Percentiles rank a stretch among this genome's conserved stretches.
Conservation (phyloP, 2,888 invertebrate species). For the Phaedon cochleariae region DNA sequence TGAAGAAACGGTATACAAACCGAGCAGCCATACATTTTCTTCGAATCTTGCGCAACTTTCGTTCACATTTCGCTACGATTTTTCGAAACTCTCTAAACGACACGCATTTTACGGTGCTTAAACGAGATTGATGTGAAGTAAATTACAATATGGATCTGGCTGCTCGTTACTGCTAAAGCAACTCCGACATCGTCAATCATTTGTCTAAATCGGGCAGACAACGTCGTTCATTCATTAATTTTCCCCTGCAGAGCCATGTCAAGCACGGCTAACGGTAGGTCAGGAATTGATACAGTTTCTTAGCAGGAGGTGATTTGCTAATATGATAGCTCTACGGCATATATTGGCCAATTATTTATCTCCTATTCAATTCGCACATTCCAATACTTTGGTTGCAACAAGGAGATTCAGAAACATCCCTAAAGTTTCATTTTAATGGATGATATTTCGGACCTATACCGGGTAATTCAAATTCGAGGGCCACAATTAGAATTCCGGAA, state of each 20-base stretch:
- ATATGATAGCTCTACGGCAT: too few relatives aligned
- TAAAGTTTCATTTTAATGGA: too few relatives aligned
- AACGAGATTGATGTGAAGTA: constrained; percentile 34
- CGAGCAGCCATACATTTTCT: constrained; percentile 4
- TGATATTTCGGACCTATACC: too few relatives aligned
- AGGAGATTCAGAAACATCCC: too few relatives aligned
- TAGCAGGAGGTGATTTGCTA: background rate
- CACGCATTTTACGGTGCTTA: constrained; percentile 16
- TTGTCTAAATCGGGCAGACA: constrained; percentile 24
- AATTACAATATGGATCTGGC: constrained; percentile 35
- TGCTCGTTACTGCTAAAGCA: constrained; percentile 17
- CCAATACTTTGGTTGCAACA: too few relatives aligned
- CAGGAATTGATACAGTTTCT: background rate
- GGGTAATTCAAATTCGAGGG: too few relatives aligned
- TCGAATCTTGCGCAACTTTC: constrained; percentile 12
- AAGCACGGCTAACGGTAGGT: background rate
- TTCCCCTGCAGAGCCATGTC: background rate
- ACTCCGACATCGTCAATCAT: constrained; percentile 29
- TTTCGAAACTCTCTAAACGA: constrained; percentile 29
- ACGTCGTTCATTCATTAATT: constrained; percentile 20
- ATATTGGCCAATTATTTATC: too few relatives aligned
- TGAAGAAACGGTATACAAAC: too few relatives aligned
- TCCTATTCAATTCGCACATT: too few relatives aligned
- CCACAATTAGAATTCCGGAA: too few relatives aligned
- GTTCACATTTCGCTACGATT: constrained; percentile 10